Conservation (phyloP, 1,140 invertebrate genomes). For the Paracyclopina nana region DNA sequence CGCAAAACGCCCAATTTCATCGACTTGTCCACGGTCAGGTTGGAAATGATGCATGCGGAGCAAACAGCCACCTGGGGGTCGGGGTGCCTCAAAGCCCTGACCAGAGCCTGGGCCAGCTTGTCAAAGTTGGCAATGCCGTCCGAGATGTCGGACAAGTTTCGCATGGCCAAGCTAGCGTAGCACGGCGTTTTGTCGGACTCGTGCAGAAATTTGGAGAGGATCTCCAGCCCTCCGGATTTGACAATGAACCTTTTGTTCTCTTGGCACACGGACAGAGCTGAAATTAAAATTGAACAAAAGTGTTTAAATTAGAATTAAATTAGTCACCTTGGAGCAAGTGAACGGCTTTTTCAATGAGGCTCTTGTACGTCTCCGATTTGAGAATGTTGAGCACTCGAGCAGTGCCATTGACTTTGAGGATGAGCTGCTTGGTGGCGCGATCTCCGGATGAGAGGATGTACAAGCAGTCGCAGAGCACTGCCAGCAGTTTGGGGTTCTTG, state of each 20-base stretch:
- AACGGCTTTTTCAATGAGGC: constrained; percentile 95
- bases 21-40: constrained; percentile 92
- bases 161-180: constrained; percentile 89
- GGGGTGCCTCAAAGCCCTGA: constrained; percentile 66
- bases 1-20: constrained; percentile 80
- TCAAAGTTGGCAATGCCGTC: constrained; percentile 61
- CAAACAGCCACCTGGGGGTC: constrained; percentile 94
- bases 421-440: constrained; percentile 81
- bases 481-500: constrained; percentile 91
- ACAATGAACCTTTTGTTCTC: constrained; percentile 96
- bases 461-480: constrained; percentile 95
- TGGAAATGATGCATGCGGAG: constrained; percentile 90
- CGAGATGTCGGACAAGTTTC: constrained; percentile 95
- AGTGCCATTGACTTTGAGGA: constrained; percentile 86
- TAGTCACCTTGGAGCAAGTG: constrained; percentile 64
- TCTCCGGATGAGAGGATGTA: constrained; percentile 88
- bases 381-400: constrained; percentile 91
- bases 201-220: constrained; percentile 71
- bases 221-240: constrained; percentile 91
- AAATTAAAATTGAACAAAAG: constrained; percentile 19
- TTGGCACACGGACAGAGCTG: constrained; percentile 85
- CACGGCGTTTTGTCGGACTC: constrained; percentile 31
- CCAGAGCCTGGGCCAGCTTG: constrained; percentile 39
- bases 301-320: neutral
- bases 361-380: constrained; percentile 94